phyloP scores from a whole-genome alignment of 1,140 invertebrate species.

The Helicoverpa armigera region DNA sequence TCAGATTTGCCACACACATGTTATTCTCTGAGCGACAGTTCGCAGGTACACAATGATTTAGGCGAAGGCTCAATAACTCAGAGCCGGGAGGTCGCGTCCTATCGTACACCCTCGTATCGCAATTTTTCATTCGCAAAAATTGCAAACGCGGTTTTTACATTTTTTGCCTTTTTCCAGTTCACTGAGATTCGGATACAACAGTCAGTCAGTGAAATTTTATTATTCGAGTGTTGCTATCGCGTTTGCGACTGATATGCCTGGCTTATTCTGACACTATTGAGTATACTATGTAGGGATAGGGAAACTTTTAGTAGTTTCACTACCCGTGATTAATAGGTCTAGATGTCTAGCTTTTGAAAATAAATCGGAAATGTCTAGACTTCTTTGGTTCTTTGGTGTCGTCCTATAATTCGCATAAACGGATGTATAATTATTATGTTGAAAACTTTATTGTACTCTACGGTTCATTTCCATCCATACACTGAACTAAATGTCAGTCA shows the following conservation, averaged over 20 bases:
- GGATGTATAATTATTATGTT: too few relatives aligned
- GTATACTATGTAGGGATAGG: not conserved
- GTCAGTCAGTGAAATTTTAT: constrained; percentile 41
- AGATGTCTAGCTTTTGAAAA: too few relatives aligned
- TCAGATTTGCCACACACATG: not conserved
- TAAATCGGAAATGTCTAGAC: too few relatives aligned
- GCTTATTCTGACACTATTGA: not conserved
- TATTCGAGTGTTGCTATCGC: constrained; percentile 24
- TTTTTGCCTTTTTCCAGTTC: constrained; percentile 40
- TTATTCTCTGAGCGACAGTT: not conserved
- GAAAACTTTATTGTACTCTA: too few relatives aligned
- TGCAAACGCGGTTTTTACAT: constrained; percentile 40
- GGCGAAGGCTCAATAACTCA: constrained; percentile 21
- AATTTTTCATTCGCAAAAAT: constrained; percentile 42
- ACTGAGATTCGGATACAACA: constrained; percentile 46
- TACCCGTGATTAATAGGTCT: too few relatives aligned
- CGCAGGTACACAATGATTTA: constrained; percentile 1
- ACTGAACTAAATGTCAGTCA: too few relatives aligned
- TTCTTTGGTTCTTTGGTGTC: too few relatives aligned
- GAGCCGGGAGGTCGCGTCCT: not conserved
- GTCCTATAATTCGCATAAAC: too few relatives aligned
- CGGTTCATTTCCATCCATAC: too few relatives aligned
- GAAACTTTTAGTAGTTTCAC: too few relatives aligned
- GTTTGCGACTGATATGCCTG: constrained; percentile 17
- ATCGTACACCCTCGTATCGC: not conserved